Evolutionary conservation across 2,113 vertebrate species (phyloP).

Genomic region (Sylvietta virens): DNA sequence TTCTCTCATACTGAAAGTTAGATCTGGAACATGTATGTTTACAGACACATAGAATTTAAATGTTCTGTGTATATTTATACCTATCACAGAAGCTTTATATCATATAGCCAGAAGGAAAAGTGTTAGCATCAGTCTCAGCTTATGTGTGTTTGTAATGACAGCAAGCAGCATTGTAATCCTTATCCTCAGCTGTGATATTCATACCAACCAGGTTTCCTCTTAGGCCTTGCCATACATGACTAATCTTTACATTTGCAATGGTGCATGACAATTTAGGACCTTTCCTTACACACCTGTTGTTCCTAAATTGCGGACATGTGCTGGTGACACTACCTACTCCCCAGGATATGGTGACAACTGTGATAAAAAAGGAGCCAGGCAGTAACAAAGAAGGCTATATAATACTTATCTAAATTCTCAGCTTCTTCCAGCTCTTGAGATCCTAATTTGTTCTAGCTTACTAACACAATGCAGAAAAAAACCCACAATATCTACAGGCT

Average conservation of each 20-base stretch:
- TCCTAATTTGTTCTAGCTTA: background rate
- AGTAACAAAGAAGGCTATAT: background rate
- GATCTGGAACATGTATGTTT: background rate
- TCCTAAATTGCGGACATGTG: background rate
- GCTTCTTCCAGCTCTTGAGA: background rate
- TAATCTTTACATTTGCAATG: background rate
- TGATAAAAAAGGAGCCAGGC: background rate
- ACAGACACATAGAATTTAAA: background rate
- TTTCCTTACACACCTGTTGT: background rate
- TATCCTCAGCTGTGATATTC: background rate
- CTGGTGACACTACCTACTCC: background rate
- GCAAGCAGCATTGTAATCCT: background rate
- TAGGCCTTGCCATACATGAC: background rate
- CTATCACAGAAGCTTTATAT: background rate
- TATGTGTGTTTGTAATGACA: background rate
- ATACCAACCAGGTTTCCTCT: background rate
- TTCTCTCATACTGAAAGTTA: background rate
- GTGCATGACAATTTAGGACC: background rate
- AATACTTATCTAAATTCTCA: background rate
- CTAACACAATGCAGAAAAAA: background rate
- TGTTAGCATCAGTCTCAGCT: background rate
- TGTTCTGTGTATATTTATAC: background rate
- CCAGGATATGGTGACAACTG: background rate
- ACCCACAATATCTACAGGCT: background rate
- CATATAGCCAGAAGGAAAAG: background rate